Percentiles rank a stretch among this genome's conserved stretches.
Conservation (phyloP, 2,888 invertebrate genomes). For the Epirrita christyi region DNA sequence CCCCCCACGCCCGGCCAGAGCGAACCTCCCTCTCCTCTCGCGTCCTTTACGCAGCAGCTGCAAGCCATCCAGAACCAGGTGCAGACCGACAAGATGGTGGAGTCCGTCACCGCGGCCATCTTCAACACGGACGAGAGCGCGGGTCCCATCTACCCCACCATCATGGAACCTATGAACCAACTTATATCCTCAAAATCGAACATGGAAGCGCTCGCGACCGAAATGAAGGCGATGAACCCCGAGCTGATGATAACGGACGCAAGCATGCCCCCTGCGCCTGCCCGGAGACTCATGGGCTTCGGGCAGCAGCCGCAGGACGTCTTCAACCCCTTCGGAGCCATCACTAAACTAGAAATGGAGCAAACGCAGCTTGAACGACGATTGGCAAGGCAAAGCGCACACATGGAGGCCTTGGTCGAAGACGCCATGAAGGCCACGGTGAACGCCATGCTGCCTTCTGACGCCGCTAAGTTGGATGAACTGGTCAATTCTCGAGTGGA, state of each 20-base stretch:
- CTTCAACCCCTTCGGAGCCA: slow-evolving; percentile 71
- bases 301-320: slow-evolving; percentile 56
- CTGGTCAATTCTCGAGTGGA: slow-evolving; percentile 80
- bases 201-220: slow-evolving; percentile 54
- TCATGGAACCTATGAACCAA: slow-evolving; percentile 64
- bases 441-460: slow-evolving; percentile 66
- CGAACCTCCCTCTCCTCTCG: slow-evolving; percentile 69
- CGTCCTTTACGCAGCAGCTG: slow-evolving; percentile 74
- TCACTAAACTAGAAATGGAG: slow-evolving; percentile 70
- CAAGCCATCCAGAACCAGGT: slow-evolving; percentile 79
- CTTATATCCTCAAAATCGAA: slow-evolving; percentile 61
- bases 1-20: slow-evolving; percentile 65
- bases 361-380: slow-evolving; percentile 66
- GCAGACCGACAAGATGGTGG: slow-evolving; percentile 82
- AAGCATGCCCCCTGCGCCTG: slow-evolving; percentile 50
- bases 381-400: slow-evolving; percentile 72
- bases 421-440: slow-evolving; percentile 79
- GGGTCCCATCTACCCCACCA: slow-evolving; percentile 34
- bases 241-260: slow-evolving; percentile 65
- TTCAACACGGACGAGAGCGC: slow-evolving; percentile 72
- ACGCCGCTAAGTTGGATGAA: slow-evolving; percentile 83
- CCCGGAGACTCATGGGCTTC: slow-evolving; percentile 60
- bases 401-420: slow-evolving; percentile 78
- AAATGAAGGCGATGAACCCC: slow-evolving; percentile 66
- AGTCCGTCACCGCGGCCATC: slow-evolving; percentile 79